Evolutionary conservation across 2,888 invertebrate genomes (phyloP), one percentile per base, ranked within the genome.

Genomic region (Pantelozetes paolii): DNA sequence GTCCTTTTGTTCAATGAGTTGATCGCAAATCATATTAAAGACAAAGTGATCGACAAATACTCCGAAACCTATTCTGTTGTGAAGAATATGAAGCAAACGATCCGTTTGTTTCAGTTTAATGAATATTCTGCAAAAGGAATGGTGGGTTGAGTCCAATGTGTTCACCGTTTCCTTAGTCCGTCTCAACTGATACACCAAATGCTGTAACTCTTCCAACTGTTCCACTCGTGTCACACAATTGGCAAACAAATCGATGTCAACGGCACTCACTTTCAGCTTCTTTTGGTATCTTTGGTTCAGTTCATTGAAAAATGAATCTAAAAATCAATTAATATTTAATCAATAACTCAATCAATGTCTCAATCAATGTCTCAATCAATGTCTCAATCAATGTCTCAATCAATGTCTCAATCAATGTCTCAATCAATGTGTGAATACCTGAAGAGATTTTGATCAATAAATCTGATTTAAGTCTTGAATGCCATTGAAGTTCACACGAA

Each of bases 11-110:
- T 89, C 87, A 74, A 96, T 83, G 79, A 92, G 89, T 73, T 86
- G 85, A 81, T 96, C 89, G 83, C 97, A 85, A 48, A 94, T 82
- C 71, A 95, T 84, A 82, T 92, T 93, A 11, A 89, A 89, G 40
- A 87, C 85, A 78, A 88, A 90, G 76, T 87, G 83, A 83, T 97
- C 94, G n/a, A 93, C 87, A 81, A 96, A 96, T 42, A 98, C 83
- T 1, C 98, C 98, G 84, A 90, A 97, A 80, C 90, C 89, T 20
- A 91, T 81, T 73, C 92, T 88, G 81, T 95, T 90, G 80, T 89
- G 87, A 64, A 97, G 83, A 9, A 94, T 85, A 20, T 86, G 84
- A 0, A 93, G 80, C 18, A 96, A 83, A 73, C 89, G 87, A 20
- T 87, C 85, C n/a, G 85, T 82, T 77, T 87, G 84, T 11, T 85